phyloP scores from a whole-genome alignment of 2,888 invertebrate genomes.

The Amblyteles armatorius region DNA sequence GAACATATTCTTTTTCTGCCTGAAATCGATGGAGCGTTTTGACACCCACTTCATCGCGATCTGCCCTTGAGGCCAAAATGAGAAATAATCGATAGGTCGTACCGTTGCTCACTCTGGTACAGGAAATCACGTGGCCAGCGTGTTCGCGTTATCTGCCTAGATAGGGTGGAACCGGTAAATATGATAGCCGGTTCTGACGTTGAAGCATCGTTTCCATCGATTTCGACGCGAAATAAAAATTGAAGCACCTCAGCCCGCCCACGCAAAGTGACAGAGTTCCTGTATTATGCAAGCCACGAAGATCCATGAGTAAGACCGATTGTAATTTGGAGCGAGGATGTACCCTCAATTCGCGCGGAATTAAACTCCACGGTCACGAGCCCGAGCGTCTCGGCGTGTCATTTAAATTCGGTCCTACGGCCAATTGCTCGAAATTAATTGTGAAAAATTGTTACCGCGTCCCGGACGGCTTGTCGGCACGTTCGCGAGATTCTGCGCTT shows the following conservation, averaged over 20 bases:
- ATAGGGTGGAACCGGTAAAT: constrained; percentile 38
- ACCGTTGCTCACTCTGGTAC: constrained; percentile 74
- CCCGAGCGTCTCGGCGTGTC: constrained; percentile 28
- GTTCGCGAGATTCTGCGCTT: constrained; percentile 11
- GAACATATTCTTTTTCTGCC: not conserved
- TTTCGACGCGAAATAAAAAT: not conserved
- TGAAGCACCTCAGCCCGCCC: too few species aligned
- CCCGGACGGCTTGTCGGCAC: not conserved
- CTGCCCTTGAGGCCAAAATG: constrained; percentile 20
- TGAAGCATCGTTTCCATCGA: constrained; percentile 20
- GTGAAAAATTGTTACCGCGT: constrained; percentile 38
- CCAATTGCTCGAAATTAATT: constrained; percentile 62
- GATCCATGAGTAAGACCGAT: not conserved
- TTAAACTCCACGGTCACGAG: constrained; percentile 30
- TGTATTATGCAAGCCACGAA: not conserved
- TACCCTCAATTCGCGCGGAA: constrained; percentile 51
- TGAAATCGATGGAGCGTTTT: not conserved
- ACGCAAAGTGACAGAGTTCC: not conserved
- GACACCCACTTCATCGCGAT: not conserved
- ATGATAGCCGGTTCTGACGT: constrained; percentile 26
- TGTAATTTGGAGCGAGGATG: constrained; percentile 52
- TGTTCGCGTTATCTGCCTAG: constrained; percentile 48
- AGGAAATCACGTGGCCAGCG: constrained; percentile 71
- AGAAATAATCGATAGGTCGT: constrained; percentile 72
- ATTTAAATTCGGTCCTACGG: constrained; percentile 47